Conservation (phyloP, 2,797 vertebrate genomes). For the Onychomys torridus region DNA sequence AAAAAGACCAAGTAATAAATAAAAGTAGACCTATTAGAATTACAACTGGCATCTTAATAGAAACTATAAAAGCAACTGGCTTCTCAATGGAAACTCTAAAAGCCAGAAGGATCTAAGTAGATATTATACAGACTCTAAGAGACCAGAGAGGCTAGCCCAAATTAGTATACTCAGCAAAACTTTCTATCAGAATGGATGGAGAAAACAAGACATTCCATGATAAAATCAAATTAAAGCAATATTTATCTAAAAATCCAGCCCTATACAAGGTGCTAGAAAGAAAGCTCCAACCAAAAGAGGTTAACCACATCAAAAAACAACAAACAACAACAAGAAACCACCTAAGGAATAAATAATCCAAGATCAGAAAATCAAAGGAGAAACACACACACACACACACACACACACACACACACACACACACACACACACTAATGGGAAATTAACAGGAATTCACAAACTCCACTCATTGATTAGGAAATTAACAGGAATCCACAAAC, state of each 20-base stretch:
- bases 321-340: too few species aligned
- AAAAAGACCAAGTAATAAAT: neutral
- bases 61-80: neutral
- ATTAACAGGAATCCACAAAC: neutral
- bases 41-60: neutral
- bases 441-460: neutral
- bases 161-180: neutral
- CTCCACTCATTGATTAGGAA: too few species aligned
- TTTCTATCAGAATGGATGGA: neutral
- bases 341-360: neutral
- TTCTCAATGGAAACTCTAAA: neutral
- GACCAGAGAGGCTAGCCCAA: neutral
- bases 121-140: neutral
- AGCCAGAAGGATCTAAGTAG: neutral
- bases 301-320: neutral
- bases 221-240: neutral
- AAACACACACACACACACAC: neutral
- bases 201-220: neutral
- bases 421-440: neutral
- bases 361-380: neutral
- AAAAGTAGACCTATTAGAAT: neutral
- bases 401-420: neutral
- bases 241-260: neutral
- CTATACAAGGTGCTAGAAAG: neutral
- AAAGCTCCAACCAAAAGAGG: neutral